phyloP scores from a whole-genome alignment of 2,113 vertebrate genomes.

The Lepus europaeus region DNA sequence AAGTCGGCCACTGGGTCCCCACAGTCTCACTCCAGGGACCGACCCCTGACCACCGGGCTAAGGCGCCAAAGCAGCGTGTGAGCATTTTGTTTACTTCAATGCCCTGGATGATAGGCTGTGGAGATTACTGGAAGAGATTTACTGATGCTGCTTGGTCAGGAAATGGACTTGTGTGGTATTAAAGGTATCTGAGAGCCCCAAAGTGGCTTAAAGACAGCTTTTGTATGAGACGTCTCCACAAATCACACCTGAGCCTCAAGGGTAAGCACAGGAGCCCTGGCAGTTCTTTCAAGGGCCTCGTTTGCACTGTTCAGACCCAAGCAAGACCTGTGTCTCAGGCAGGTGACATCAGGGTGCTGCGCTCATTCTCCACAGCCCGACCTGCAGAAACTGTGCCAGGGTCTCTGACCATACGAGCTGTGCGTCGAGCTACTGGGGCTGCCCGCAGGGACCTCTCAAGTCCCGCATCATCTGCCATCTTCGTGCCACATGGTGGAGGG shows the following conservation, averaged over 20 bases:
- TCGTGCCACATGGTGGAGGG: fast-evolving
- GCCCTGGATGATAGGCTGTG: neutral
- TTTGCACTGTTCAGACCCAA: neutral
- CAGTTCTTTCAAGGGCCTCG: neutral
- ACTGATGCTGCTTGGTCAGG: neutral
- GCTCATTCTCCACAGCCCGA: neutral
- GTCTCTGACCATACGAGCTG: neutral
- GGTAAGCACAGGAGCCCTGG: neutral
- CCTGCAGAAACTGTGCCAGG: neutral
- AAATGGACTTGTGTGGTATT: neutral
- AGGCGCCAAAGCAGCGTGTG: neutral
- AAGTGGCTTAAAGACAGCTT: neutral
- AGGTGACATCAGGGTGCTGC: neutral
- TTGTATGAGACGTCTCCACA: neutral
- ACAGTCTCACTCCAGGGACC: neutral
- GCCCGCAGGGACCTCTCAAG: neutral
- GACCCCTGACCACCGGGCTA: neutral
- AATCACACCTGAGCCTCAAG: neutral
- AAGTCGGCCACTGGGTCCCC: neutral
- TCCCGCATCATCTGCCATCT: neutral
- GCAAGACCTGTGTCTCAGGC: fast-evolving
- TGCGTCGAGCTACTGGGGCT: neutral
- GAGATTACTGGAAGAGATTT: neutral
- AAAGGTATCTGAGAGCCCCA: neutral
- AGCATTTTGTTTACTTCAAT: neutral